Base-by-base conservation (phyloP, 1,140 invertebrate genomes). In the Neodiprion pinetum region DNA sequence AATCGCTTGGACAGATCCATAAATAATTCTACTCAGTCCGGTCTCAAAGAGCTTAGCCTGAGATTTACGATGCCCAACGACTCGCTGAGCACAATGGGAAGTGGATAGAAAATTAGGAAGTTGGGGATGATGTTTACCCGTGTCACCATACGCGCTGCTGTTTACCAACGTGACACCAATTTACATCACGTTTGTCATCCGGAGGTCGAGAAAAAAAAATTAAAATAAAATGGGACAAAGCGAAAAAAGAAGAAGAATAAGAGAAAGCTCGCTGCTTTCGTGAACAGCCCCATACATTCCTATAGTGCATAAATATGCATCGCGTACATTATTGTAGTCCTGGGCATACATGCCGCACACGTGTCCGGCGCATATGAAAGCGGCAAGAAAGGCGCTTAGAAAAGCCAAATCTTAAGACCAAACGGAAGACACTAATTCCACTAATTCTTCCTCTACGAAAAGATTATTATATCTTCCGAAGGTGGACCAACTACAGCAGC, bases 351-450 rank as follows among this genome's bases (percentile, higher is more conserved):
- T 40, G 28, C 28, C 28, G 28, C 28, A 40, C 28, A 40, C 28
- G 28, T 40, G 28, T 61, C 8, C 4, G 9, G 53, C 9, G n/a
- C 11, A 14, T 12, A 61, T 61, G 11, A 12, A 17, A 61, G 53
- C n/a, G 53, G 28, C 28, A 40, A 40, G 28, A 40, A 40, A 40
- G 1, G 28, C 28, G 28, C 28, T 40, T 40, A 40, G 28, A 40
- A 5, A 65, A 65, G 17, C 61, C 12, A 7, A 14, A 7, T 14
- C 17, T 65, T 21, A 65, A 65, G 61, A 65, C 12, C 23, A 69
- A 69, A 69, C 67, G 67, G 67, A 69, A 69, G 67, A 11, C 17
- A 47, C 67, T 69, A 69, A 69, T 69, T 21, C 67, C 40, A 69
- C 67, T 69, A 69, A 69, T 23, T 69, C 67, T 21, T 21, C 7